Percentiles rank a stretch among this genome's conserved stretches.
Conservation (phyloP, 1,140 invertebrate genomes). For the Leptopilina boulardi region DNA sequence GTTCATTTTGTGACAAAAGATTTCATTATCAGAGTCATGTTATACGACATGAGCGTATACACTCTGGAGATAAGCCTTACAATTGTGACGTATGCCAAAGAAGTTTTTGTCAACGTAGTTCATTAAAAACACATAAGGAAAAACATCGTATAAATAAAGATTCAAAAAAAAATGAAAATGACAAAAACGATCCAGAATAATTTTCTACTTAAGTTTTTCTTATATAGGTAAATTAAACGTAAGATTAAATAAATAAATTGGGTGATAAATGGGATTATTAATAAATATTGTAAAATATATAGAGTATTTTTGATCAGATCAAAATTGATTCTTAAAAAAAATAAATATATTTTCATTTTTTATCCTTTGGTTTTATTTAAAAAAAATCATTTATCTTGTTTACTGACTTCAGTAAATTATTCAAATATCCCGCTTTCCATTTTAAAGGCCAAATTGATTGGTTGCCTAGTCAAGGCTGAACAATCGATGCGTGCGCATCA, state of each 20-base stretch:
- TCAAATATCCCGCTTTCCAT: too few species aligned
- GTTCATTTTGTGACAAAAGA: slow-evolving; percentile 75
- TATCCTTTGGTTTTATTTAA: background rate
- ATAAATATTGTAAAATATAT: background rate
- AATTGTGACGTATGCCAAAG: slow-evolving; percentile 64
- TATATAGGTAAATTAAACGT: background rate
- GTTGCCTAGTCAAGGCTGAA: too few species aligned
- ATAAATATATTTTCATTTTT: slow-evolving; percentile 11
- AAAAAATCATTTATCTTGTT: background rate
- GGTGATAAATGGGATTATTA: background rate
- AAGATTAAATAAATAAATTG: background rate
- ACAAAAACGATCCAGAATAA: slow-evolving; percentile 45
- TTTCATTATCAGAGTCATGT: slow-evolving; percentile 74
- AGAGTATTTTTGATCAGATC: slow-evolving; percentile 7
- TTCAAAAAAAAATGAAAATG: slow-evolving; percentile 59
- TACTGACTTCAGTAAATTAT: too few species aligned
- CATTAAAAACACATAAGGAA: slow-evolving; percentile 62
- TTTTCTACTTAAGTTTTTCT: background rate
- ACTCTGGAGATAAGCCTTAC: slow-evolving; percentile 70
- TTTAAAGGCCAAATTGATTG: too few species aligned
- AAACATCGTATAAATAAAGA: slow-evolving; percentile 60
- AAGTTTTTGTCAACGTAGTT: slow-evolving; percentile 63
- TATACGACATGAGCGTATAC: slow-evolving; percentile 71
- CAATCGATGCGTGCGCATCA: too few species aligned
- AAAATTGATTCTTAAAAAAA: background rate